Evolutionary conservation across 2,888 invertebrate genomes (phyloP).

Genomic region (Syrphus vitripennis): DNA sequence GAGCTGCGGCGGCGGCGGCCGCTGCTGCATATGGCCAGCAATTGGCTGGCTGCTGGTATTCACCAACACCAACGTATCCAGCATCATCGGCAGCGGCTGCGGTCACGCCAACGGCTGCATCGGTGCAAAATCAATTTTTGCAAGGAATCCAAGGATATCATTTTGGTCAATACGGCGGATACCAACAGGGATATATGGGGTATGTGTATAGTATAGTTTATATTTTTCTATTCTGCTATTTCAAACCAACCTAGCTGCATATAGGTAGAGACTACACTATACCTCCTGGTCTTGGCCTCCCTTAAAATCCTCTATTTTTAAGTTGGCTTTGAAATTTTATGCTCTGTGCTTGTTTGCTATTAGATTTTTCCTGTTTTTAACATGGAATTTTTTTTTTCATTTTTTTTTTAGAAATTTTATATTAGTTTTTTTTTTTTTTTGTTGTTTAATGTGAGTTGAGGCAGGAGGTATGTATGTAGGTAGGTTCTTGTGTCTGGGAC

Average conservation of each 20-base stretch:
- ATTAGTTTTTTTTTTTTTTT: constrained; percentile 10
- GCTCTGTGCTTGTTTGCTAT: constrained; percentile 63
- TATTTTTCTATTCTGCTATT: constrained; percentile 2
- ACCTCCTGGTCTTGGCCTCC: neutral
- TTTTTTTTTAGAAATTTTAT: constrained; percentile 19
- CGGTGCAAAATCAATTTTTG: constrained; percentile 92
- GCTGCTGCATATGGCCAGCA: constrained; percentile 89
- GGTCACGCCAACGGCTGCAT: constrained; percentile 86
- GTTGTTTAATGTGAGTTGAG: neutral
- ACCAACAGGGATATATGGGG: constrained; percentile 97
- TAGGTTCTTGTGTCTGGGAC: constrained; percentile 28
- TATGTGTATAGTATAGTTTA: constrained; percentile 82
- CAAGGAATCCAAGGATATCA: constrained; percentile 94
- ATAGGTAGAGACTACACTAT: neutral
- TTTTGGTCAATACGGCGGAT: constrained; percentile 92
- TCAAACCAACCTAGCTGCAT: neutral
- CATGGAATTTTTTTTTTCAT: constrained; percentile 32
- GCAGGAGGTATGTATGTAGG: neutral
- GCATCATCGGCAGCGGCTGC: constrained; percentile 83
- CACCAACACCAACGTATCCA: constrained; percentile 87
- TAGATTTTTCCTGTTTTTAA: constrained; percentile 67
- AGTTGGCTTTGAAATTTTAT: constrained; percentile 68
- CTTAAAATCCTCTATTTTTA: constrained; percentile 43
- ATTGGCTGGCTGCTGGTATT: constrained; percentile 95
- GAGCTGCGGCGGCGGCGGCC: constrained; percentile 81